phyloP scores from a whole-genome alignment of 2,888 invertebrate genomes.

The Horisme vitalbata region DNA sequence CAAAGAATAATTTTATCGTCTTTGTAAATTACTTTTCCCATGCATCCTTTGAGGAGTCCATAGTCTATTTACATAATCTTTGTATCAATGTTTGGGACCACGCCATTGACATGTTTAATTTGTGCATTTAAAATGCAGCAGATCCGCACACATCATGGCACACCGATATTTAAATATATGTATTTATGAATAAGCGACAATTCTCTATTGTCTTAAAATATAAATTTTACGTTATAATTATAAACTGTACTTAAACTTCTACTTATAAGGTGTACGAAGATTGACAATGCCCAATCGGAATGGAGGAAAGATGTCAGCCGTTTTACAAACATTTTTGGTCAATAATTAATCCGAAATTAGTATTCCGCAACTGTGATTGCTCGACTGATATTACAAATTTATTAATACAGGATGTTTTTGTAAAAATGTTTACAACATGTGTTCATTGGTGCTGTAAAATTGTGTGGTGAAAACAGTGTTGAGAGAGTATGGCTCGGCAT shows the following conservation, averaged over 20 bases:
- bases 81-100: constrained; percentile 22
- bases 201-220: constrained; percentile 41
- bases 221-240: constrained; percentile 52
- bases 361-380: constrained; percentile 30
- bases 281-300: constrained; percentile 18
- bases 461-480: constrained; percentile 63
- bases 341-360: constrained; percentile 14
- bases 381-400: constrained; percentile 32
- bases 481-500: constrained; percentile 48
- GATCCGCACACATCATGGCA: constrained; percentile 26
- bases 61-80: constrained; percentile 3
- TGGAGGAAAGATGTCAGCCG: constrained; percentile 7
- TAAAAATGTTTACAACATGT: constrained; percentile 54
- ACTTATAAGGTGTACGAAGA: constrained; percentile 19
- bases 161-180: constrained; percentile 27
- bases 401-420: constrained; percentile 36
- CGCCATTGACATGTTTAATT: constrained; percentile 14
- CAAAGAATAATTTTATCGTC: constrained; percentile 15
- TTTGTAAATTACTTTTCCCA: constrained; percentile 5
- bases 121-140: constrained; percentile 35
- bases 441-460: constrained; percentile 74
- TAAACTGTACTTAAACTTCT: constrained; percentile 53
- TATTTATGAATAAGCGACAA: constrained; percentile 37
- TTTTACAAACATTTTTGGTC: constrained; percentile 17
- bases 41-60: constrained; percentile 32